Evolutionary conservation across 2,888 invertebrate species (phyloP), one percentile per base, ranked within the genome.

Genomic region (Mythimna lalbum): DNA sequence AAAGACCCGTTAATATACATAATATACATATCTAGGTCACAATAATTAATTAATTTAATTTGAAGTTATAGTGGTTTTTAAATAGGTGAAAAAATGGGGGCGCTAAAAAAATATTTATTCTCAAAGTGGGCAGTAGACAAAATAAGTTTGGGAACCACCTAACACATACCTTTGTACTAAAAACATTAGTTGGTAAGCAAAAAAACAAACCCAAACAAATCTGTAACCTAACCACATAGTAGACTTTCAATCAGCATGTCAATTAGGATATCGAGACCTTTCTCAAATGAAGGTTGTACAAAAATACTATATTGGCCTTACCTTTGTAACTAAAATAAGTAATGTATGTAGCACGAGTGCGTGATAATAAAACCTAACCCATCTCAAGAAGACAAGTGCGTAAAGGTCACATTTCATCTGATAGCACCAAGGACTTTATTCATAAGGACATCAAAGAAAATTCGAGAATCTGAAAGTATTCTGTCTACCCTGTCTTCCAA

Each of bases 341-440:
- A 66, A 65, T 69, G 50, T 56, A 52, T 33, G 33, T 7, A 33
- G 33, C 33, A 33, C 9, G 33, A 33, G 33, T 33, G 33, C 61
- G 52, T 56, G 78, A 66, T 72, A 82, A 65, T 60, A 82, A 71
- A 82, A 71, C 23, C 43, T 19, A 66, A 78, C 82, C 73, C 66
- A 61, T 43, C 56, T 72, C 78, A 82, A 33, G 2, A 57, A 57
- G 73, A 82, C 80, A 62, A 70, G 82, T 65, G 31, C 56, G 23
- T 23, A 31, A 12, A 63, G 80, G 63, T 63, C 50, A 69, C 43
- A 60, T 82, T 53, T 55, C 55, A 63, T 66, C 60, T 69, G 36
- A 67, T 67, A 55, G 47, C 57, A 47, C 10, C 17, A 36, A 27
- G 47, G 12, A 67, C 43, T 67, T 60, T 49, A 57, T 73, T 73